Evolutionary conservation across 2,888 invertebrate species (phyloP).

Genomic region (Leptinotarsa tumamoca): DNA sequence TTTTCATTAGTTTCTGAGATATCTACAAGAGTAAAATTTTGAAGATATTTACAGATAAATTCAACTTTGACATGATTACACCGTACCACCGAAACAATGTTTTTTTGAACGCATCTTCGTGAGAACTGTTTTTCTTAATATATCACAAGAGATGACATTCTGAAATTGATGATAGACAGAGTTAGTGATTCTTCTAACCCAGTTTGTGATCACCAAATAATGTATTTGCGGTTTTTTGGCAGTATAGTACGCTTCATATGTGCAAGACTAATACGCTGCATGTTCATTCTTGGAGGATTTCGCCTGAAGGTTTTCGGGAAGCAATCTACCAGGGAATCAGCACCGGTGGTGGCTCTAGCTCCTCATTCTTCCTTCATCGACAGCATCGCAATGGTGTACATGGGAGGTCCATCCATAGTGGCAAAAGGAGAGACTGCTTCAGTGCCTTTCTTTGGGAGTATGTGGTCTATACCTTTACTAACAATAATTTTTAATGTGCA

Average conservation of each 20-base stretch:
- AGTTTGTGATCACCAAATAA: neutral
- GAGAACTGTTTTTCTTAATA: too few species aligned
- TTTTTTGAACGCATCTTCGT: too few species aligned
- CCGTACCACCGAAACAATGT: too few species aligned
- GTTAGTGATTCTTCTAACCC: neutral
- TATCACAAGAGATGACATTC: too few species aligned
- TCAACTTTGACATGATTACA: too few species aligned
- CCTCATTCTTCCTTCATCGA: slow-evolving; percentile 95
- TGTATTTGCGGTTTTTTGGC: slow-evolving; percentile 37
- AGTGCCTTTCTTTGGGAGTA: slow-evolving; percentile 93
- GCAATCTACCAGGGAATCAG: slow-evolving; percentile 72
- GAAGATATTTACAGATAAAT: too few species aligned
- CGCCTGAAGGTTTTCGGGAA: slow-evolving; percentile 83
- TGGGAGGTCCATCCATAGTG: slow-evolving; percentile 90
- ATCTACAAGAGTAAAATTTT: too few species aligned
- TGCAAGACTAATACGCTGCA: slow-evolving; percentile 77
- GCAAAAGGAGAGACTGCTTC: slow-evolving; percentile 87
- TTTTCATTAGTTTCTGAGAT: too few species aligned
- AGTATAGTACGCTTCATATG: slow-evolving; percentile 64
- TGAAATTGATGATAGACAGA: too few species aligned
- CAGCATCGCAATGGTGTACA: slow-evolving; percentile 83
- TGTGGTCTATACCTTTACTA: slow-evolving; percentile 47
- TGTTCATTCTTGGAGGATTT: slow-evolving; percentile 87
- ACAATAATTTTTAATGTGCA: slow-evolving; percentile 21
- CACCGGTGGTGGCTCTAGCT: slow-evolving; percentile 87